phyloP scores from a whole-genome alignment of 2,888 invertebrate genomes.

The Pherbina coryleti region DNA sequence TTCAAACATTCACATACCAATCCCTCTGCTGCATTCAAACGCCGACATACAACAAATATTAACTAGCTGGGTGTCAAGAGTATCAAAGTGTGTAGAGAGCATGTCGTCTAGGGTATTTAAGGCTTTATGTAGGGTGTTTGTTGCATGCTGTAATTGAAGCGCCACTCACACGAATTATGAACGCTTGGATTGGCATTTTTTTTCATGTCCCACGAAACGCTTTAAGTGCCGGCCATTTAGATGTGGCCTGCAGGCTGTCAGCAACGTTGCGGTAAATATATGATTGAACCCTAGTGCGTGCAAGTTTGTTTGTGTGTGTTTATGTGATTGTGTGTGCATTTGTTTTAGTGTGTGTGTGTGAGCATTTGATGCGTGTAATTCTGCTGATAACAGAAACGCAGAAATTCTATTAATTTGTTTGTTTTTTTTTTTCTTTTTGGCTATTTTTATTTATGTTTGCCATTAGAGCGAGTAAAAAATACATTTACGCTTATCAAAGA shows the following conservation, averaged over 20 bases:
- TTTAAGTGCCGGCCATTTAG: slow-evolving; percentile 1
- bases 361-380: slow-evolving; percentile 14
- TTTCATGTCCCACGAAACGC: background rate
- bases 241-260: background rate
- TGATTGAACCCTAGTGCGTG: slow-evolving; percentile 9
- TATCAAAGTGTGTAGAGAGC: background rate
- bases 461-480: slow-evolving; percentile 8
- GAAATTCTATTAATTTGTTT: background rate
- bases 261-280: background rate
- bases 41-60: too few species aligned
- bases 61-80: background rate
- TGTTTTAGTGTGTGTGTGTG: slow-evolving; percentile 1
- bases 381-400: slow-evolving; percentile 24
- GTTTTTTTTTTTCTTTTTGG: background rate
- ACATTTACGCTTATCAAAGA: slow-evolving; percentile 4
- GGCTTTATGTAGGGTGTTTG: background rate
- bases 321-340: slow-evolving; percentile 31
- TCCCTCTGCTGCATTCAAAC: too few species aligned
- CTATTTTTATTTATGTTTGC: background rate
- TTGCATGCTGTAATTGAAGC: background rate
- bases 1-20: background rate
- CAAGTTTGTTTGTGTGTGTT: slow-evolving; percentile 32
- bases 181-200: background rate
- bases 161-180: background rate
- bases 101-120: background rate